Base-by-base conservation (phyloP, 64 coral and sea anemone species). In the Hydrozoanthus tunicans region DNA sequence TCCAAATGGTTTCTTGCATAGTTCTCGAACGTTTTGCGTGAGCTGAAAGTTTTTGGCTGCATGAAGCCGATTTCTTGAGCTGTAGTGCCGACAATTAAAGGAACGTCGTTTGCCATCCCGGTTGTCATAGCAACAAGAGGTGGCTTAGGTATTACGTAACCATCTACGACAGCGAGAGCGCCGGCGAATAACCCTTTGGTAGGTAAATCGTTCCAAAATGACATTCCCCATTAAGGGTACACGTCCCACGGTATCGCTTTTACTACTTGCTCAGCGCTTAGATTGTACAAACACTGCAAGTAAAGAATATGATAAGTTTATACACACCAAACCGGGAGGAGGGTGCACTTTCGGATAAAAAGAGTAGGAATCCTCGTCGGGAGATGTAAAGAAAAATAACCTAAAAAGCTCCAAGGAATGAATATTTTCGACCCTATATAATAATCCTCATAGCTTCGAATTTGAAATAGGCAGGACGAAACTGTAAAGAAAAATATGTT, bases 241-340 rank as follows among this genome's bases (percentile, higher is more conserved):
- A 88, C 90, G 77, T 96, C 65, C 95, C 95, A 96, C 7, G 95
- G 95, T 89, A 86, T 89, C 2, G 91, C 89, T n/a, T 86, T 53
- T 4, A 94, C 56, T 32, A 96, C 71, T 25, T 91, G 32, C 17
- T 77, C 26, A 0, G 80, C 32, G 64, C 53, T 94, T 9, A 91
- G 79, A 2, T 59, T 32, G 32, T 77, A 90, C 8, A 95, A 59
- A 32, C 85, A 92, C 25, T 95, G 43, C 64, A 67, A 67, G 43
- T 67, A 5, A 32, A 54, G 12, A 56, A 8, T 13, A 57, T 20
- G 7, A 8, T 56, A 17, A 4, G 11, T 15, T 14, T 78, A 3
- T 56, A 43, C 32, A 43, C 32, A 43, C 32, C 32, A 43, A 43
- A 43, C 32, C 32, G 2, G 32, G 32, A 43, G 32, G 32, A 43